Evolutionary conservation across 2,888 invertebrate genomes (phyloP).

Genomic region (Merodon equestris): DNA sequence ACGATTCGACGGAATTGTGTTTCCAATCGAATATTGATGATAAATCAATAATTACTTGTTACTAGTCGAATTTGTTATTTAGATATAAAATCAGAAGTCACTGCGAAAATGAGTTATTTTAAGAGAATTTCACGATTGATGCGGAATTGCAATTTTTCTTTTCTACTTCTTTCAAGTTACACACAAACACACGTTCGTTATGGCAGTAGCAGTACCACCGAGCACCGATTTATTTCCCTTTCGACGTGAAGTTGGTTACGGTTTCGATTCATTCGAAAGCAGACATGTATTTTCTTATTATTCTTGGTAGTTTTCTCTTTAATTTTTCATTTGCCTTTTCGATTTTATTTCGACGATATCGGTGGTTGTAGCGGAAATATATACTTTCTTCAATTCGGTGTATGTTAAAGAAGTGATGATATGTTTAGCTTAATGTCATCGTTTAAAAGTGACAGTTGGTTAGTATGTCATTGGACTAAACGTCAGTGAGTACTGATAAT

Average conservation of each 20-base stretch:
- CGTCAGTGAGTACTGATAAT: no score
- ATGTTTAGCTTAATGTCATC: no score
- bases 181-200: slow-evolving; percentile 54
- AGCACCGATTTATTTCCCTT: slow-evolving; percentile 56
- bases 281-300: slow-evolving; percentile 4
- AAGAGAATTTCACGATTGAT: slow-evolving; percentile 64
- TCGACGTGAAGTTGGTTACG: slow-evolving; percentile 49
- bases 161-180: slow-evolving; percentile 57
- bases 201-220: slow-evolving; percentile 25
- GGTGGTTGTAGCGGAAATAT: no score
- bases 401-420: no score
- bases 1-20: slow-evolving; percentile 17
- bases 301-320: background rate
- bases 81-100: slow-evolving; percentile 57
- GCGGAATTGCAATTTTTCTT: slow-evolving; percentile 67
- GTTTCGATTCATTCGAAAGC: slow-evolving; percentile 20
- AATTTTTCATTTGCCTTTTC: no score
- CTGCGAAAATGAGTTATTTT: slow-evolving; percentile 49
- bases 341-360: no score
- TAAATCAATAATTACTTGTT: slow-evolving; percentile 53
- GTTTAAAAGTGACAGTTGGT: no score
- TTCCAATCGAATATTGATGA: slow-evolving; percentile 7
- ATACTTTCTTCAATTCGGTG: no score
- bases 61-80: slow-evolving; percentile 39
- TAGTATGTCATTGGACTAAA: no score